Base-by-base conservation (phyloP, 2,797 vertebrate species). In the Morelia viridis region DNA sequence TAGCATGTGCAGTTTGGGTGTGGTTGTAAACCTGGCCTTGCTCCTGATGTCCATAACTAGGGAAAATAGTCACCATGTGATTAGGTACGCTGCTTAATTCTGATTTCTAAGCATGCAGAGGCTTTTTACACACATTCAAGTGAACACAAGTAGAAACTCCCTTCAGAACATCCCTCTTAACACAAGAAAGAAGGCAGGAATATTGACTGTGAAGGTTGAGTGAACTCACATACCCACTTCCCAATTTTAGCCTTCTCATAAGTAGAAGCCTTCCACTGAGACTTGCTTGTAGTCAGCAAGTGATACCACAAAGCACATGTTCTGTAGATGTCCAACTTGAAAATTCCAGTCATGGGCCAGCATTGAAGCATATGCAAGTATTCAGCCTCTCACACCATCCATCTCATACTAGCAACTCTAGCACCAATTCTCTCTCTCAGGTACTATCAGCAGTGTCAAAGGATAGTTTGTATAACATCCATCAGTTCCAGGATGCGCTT, bases 341-440 rank as follows among this genome's bases (percentile, higher is more conserved):
- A 1, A 5, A 50, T 53, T 17, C 53, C 61, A 53, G 53, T 22
- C 62, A 71, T 3, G 15, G 53, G 35, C 22, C 41, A 24, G 84
- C 19, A 76, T 11, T 85, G 76, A n/a, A 84, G n/a, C 6, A 84
- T 68, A 91, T 90, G 85, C 85, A 90, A 90, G 84, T 92, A 90
- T 92, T 92, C 53, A 60, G 15, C 24, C 10, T 9, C 6, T 85
- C 19, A 85, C 24, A 65, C 85, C 84, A n/a, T 90, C n/a, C 76
- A 17, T 24, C 83, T 89, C 28, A 24, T 65, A 17, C 60, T 11
- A 46, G 56, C 86, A 90, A 57, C 35, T 90, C 80, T 68, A 0
- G 0, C 17, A 64, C 93, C 92, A 22, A 19, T 53, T 62, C 68
- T 89, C 58, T 62, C 68, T 89, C 58, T 50, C 9, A 6, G 61